These are phyloP conservation scores for Eleginops maclovinus DNA, from an alignment of 2,113 vertebrate species.

Conservation along the genomic window DNA sequence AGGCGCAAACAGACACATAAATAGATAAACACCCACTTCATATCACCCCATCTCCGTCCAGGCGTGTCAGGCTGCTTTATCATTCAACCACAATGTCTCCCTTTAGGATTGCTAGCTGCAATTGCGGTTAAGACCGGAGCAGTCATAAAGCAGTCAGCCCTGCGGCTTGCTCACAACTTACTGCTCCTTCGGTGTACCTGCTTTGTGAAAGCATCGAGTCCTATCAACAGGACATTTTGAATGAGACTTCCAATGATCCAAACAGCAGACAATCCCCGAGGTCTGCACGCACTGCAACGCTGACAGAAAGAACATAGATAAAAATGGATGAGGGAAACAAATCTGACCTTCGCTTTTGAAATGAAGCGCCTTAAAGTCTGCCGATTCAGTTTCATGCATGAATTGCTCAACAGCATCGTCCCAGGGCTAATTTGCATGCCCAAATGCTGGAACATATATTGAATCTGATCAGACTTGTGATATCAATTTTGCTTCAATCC, in stretches of 20 bases:
- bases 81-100: conserved; percentile 44
- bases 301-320: background rate
- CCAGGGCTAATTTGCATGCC: conserved; percentile 27
- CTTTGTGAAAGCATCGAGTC: conserved; percentile 17
- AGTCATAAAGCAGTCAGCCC: conserved; percentile 58
- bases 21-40: conserved; percentile 3
- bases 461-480: conserved; percentile 22
- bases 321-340: background rate
- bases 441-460: conserved; percentile 14
- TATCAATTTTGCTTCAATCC: background rate
- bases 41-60: background rate
- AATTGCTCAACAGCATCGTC: too few relatives aligned
- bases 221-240: conserved; percentile 24
- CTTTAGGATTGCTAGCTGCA: conserved; percentile 26
- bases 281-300: conserved; percentile 13
- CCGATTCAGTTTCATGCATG: background rate
- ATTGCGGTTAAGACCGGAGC: conserved; percentile 12
- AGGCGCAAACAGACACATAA: conserved; percentile 8
- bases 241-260: conserved; percentile 7
- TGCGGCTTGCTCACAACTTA: conserved; percentile 17
- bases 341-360: background rate
- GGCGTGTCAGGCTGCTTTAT: conserved; percentile 34
- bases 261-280: conserved; percentile 40
- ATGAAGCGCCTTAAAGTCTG: background rate
- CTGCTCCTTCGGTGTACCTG: conserved; percentile 45